Evolutionary conservation across 2,888 invertebrate genomes (phyloP), one percentile per base, ranked within the genome.

Genomic region (Nyleta sp.): DNA sequence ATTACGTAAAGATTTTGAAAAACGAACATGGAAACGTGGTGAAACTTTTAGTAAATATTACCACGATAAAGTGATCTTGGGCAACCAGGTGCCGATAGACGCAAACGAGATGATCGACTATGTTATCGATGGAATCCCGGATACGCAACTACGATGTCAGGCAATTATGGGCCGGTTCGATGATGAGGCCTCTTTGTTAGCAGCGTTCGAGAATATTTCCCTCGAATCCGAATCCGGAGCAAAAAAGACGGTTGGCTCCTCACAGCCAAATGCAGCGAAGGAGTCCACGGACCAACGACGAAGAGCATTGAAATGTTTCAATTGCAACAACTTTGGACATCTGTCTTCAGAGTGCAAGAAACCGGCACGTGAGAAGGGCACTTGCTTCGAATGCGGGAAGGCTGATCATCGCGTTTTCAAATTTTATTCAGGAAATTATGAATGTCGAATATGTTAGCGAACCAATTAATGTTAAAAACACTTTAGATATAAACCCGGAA

Each of bases 31-130:
- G 80, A 74, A 68, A 7, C 2, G 28, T 2, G 18, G 20, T 0
- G 80, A 82, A 20, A 48, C 55, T 4, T 83, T 82, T 31, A 48
- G 60, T 13, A 75, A 78, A 6, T 82, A 82, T 52, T 79, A 55
- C 38, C 83, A 82, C 18, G 77, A 81, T 0, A 81, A 83, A 35
- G 28, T 81, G 0, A 82, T 81, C 13, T 35, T 81, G 8, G 80
- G 60, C 3, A 83, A 81, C 40, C 68, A 60, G 0, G 80, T 81
- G 10, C 77, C 80, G 10, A 59, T 81, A 7, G 33, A 53, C 1
- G 68, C 64, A 6, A 70, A 62, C 2, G 80, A 83, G 13, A 20
- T 82, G 7, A 50, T 79, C 3, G 76, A 81, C 4, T 81, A 80
- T 13, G 17, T 79, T 0, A 79, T 82, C 10, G 78, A 82, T 0